phyloP scores from a whole-genome alignment of 2,797 vertebrate species.

The Trachops cirrhosus region DNA sequence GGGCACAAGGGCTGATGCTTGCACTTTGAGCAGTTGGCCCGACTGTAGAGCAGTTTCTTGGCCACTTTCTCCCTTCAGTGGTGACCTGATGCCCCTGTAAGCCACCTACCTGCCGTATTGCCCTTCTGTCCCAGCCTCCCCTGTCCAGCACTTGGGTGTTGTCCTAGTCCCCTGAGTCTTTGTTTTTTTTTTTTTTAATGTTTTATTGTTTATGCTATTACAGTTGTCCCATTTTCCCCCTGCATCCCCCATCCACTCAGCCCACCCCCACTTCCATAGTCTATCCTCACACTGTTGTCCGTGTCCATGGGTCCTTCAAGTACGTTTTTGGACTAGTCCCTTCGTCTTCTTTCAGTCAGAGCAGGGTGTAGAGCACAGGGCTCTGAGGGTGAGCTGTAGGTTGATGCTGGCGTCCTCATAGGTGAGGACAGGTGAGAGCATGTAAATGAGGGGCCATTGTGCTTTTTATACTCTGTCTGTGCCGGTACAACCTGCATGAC shows the following conservation, averaged over 20 bases:
- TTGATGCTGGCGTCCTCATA: neutral
- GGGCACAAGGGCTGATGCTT: neutral
- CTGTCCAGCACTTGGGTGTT: neutral
- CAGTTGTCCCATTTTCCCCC: neutral
- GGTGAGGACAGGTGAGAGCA: neutral
- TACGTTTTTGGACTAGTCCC: neutral
- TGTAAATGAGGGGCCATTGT: neutral
- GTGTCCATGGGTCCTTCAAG: neutral
- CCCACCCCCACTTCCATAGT: neutral
- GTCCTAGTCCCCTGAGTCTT: neutral
- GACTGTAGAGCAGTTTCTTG: neutral
- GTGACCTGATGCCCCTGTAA: neutral
- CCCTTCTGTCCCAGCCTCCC: neutral
- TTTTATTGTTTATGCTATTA: neutral
- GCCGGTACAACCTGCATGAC: neutral
- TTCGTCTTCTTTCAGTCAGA: neutral
- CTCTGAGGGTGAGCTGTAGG: neutral
- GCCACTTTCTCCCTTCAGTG: neutral
- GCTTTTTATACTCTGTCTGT: neutral
- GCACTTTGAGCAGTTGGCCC: neutral
- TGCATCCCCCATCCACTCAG: neutral
- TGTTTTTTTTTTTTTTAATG: neutral
- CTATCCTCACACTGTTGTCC: neutral
- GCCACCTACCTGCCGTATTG: neutral
- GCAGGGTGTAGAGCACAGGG: neutral